Evolutionary conservation across 92 coral and sea anemone genomes (phyloP), one percentile per base, ranked within the genome.

Genomic region (Epizoanthus ramosus): DNA sequence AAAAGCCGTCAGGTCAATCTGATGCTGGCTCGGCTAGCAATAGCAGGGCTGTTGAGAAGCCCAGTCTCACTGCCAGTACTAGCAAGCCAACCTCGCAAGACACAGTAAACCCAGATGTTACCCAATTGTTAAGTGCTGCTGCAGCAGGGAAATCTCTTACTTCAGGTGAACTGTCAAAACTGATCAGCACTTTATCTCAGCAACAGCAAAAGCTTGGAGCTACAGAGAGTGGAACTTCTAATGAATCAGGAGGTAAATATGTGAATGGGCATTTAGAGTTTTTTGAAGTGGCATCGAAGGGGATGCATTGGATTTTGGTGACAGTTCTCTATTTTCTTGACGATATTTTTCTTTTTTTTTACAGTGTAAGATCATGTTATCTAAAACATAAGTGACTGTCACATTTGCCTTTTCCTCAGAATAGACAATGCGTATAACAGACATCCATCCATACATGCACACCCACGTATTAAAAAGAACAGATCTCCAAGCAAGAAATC

Each of bases 61-160:
- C 93, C 74, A 73, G 85, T 31, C 91, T 24, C 1, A 43, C 82
- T 61, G 24, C 71, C 57, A 61, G 59, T 77, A 77, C 35, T 77
- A 77, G 57, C 66, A 77, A 54, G 0, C 43, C 82, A 39, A 77
- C 71, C 12, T 41, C 82, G 47, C 71, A 77, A 59, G 82, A 37
- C 16, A 16, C 57, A 21, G 82, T 61, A 10, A 77, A 61, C 45
- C 56, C 74, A 31, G 90, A 87, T 56, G 86, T 87, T 23, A 33
- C 79, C 72, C 77, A 68, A 21, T 77, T 97, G 70, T 81, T 97
- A 63, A 85, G 90, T 73, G 91, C 91, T 64, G 99, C 99, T 24
- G 99, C 99, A 0, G 83, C 92, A 33, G 99, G 99, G 53, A 90
- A 70, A 61, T 86, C 87, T 47, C 90, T 97, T 72, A 91, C 98